Base-by-base conservation (phyloP, 2,888 invertebrate genomes). In the Chirona hameri region DNA sequence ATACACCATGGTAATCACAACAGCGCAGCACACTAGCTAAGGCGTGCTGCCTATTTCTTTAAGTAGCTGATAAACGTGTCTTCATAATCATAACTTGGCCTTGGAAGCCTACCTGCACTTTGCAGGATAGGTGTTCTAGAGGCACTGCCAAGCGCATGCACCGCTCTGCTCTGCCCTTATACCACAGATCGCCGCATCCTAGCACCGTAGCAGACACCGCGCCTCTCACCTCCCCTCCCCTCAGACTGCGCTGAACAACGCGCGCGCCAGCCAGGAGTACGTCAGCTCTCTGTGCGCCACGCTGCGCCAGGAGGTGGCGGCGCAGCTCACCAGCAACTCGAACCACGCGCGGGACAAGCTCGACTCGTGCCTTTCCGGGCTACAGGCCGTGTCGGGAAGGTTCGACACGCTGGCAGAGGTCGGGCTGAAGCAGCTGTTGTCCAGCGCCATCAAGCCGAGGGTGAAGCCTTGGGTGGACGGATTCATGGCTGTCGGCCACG, bases 181-280 rank as follows among this genome's bases (percentile, higher is more conserved):
- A 2, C 39, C 39, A 39, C 39, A 2, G 39, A 39, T 39, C 39
- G 39, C 39, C 4, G 39, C 39, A 2, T 39, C 39, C 39, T 7
- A 39, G 39, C 39, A 39, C 7, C 7, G 4, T 39, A 39, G 7
- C 39, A 39, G 39, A 5, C 39, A 39, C 7, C 39, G 39, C 39
- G 7, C 7, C 7, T 7, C 7, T 39, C 39, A 39, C 39, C 39
- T n/a, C n/a, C n/a, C n/a, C 48, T 65, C 82, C 86, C 88, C 88
- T 27, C 88, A 95, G 93, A 92, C 93, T 46, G 93, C 95, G 86
- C 88, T 97, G 85, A 97, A 96, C 88, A 98, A 98, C 88, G 93
- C 96, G 18, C 97, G 98, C 87, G 92, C 93, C 80, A 95, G 97
- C 86, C 93, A 93, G 84, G 97, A 97, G 87, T 97, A 96, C 89